Evolutionary conservation across 2,113 vertebrate genomes (phyloP).

Genomic region (Donacobius atricapilla): DNA sequence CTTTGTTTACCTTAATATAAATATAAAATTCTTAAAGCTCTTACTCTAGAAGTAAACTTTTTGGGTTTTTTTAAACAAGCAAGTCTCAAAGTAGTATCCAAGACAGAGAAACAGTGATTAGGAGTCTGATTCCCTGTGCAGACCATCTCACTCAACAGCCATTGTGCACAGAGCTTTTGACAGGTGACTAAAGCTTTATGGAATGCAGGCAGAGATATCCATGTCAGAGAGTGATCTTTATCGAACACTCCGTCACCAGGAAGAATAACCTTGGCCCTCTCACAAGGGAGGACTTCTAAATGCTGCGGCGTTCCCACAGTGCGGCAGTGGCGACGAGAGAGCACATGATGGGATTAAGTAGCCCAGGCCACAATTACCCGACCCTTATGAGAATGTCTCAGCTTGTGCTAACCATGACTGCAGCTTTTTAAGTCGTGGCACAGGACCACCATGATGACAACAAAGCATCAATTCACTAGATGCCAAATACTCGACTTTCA

Average conservation of each 20-base stretch:
- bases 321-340: accelerated
- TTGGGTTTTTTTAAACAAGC: background rate
- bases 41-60: background rate
- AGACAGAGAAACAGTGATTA: background rate
- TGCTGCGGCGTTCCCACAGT: accelerated
- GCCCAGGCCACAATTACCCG: background rate
- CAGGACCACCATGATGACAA: background rate
- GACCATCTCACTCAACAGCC: slow-evolving; percentile 2
- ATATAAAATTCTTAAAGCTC: background rate
- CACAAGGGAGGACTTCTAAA: background rate
- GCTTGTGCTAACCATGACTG: background rate
- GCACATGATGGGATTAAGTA: accelerated
- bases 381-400: background rate
- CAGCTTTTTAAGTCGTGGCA: background rate
- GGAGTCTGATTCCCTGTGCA: background rate
- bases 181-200: background rate
- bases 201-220: background rate
- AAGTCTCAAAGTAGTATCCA: background rate
- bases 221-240: background rate
- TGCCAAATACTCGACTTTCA: background rate
- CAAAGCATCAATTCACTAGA: background rate
- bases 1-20: background rate
- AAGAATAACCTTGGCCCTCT: background rate
- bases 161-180: background rate
- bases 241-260: background rate